A percentile compares a stretch with the other conserved stretches of the same genome.
Conservation (phyloP, 2,113 vertebrate species). For the Poecile atricapillus region DNA sequence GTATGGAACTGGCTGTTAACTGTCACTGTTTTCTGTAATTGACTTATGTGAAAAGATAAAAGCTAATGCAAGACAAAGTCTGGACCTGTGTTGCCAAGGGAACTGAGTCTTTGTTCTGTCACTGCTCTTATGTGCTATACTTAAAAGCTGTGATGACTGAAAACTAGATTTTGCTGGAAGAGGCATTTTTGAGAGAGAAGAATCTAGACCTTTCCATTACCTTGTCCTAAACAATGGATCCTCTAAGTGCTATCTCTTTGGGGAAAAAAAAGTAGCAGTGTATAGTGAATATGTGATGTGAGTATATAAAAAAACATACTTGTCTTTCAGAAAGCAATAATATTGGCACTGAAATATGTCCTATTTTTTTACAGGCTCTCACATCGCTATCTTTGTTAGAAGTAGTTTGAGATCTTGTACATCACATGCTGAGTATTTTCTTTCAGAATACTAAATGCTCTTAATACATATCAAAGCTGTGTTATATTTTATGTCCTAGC, state of each 20-base stretch:
- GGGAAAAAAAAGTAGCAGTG: not conserved
- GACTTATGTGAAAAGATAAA: not conserved
- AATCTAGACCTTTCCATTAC: not conserved
- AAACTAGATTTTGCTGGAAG: not conserved
- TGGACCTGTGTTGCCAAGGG: not conserved
- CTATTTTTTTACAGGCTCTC: not conserved
- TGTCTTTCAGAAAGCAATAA: not conserved
- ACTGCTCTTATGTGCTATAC: not conserved
- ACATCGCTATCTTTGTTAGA: not conserved
- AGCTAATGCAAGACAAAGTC: not conserved
- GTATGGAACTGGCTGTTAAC: not conserved
- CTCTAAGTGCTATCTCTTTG: not conserved
- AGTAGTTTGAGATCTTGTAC: not conserved
- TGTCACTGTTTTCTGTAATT: not conserved
- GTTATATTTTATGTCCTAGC: not conserved
- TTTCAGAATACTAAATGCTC: not conserved
- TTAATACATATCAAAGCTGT: not conserved
- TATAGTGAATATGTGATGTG: not conserved
- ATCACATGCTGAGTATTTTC: not conserved
- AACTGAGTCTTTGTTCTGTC: not conserved
- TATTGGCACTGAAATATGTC: not conserved
- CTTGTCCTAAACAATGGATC: not conserved
- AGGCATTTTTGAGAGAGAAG: not conserved
- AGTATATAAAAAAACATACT: not conserved
- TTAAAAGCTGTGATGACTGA: not conserved